Base-by-base conservation (phyloP, 2,888 invertebrate species). In the Pocota personata region DNA sequence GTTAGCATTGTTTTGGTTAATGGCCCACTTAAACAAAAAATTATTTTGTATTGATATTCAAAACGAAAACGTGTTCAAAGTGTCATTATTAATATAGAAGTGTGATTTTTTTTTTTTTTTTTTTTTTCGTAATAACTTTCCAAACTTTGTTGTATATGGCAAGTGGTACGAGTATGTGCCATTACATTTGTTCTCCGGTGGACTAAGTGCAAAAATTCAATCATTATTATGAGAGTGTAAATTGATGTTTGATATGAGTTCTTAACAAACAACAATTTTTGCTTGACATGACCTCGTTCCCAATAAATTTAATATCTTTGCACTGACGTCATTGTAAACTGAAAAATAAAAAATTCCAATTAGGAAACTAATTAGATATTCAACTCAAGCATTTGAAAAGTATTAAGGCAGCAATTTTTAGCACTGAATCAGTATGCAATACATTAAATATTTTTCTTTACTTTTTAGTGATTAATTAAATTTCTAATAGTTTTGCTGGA, bases 21-120 rank as follows among this genome's bases (percentile, higher is more conserved):
- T 78, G 78, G 43, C 78, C 82, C 52, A 83, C 60, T 66, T 83
- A 72, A 6, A 50, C n/a, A 43, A 58, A 66, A 16, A 21, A 21
- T 60, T 16, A 50, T 55, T 46, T 8, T 35, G 5, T 55, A 24
- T 48, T 46, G 35, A 19, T 43, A 57, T 27, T 50, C 10, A 50
- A 30, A 50, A 82, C 46, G 75, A 58, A 77, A 60, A 52, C 58
- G 76, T 76, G 57, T 35, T 67, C 37, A 52, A 67, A 60, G 78
- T 79, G 79, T 69, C 55, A 72, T 48, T 55, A 48, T 57, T 73
- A n/a, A 55, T 62, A 62, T 57, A 37, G 67, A 55, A 55, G 50
- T 69, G 67, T 62, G 43, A 60, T 75, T 76, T 82, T 57, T 75
- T 76, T 82, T 57, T n/a, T n/a, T n/a, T n/a, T n/a, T n/a, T n/a